A percentile compares a stretch with the other conserved stretches of the same genome.
Conservation (phyloP, 2,113 vertebrate species). For the Hucho hucho region DNA sequence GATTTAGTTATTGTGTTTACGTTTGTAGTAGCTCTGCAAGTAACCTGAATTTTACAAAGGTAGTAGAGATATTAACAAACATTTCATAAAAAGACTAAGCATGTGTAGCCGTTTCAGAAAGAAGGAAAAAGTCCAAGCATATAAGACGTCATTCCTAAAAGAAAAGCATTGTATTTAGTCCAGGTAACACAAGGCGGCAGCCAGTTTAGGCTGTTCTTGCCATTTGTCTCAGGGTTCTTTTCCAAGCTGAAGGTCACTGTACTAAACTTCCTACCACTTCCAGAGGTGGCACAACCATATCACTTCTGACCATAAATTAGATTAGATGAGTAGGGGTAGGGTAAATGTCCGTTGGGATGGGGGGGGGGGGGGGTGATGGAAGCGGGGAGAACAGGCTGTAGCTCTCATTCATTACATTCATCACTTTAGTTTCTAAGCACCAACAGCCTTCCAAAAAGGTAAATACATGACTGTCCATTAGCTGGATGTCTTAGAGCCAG, state of each 20-base stretch:
- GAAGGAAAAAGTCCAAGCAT: neutral
- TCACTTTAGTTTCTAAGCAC: conserved; percentile 2
- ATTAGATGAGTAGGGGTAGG: neutral
- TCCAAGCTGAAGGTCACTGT: neutral
- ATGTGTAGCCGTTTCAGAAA: neutral
- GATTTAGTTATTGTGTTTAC: neutral
- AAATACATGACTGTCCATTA: neutral
- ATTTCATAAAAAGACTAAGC: neutral
- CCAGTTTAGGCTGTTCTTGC: neutral
- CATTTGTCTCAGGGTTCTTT: neutral
- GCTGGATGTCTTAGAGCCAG: neutral
- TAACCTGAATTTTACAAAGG: neutral
- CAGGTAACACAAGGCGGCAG: too few species aligned
- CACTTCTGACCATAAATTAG: neutral
- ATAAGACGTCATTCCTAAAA: neutral
- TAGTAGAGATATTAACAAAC: neutral
- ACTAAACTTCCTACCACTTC: neutral
- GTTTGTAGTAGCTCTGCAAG: neutral
- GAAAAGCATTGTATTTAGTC: neutral
- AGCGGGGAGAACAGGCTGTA: too few species aligned
- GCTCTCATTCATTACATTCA: neutral
- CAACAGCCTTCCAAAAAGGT: neutral
- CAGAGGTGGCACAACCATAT: neutral
- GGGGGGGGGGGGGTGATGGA: too few species aligned
- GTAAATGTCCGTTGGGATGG: too few species aligned